Percentiles rank a stretch among this genome's conserved stretches.
Evolutionary conservation across 2,113 vertebrate species (phyloP).

Genomic region (Oxyura jamaicensis): DNA sequence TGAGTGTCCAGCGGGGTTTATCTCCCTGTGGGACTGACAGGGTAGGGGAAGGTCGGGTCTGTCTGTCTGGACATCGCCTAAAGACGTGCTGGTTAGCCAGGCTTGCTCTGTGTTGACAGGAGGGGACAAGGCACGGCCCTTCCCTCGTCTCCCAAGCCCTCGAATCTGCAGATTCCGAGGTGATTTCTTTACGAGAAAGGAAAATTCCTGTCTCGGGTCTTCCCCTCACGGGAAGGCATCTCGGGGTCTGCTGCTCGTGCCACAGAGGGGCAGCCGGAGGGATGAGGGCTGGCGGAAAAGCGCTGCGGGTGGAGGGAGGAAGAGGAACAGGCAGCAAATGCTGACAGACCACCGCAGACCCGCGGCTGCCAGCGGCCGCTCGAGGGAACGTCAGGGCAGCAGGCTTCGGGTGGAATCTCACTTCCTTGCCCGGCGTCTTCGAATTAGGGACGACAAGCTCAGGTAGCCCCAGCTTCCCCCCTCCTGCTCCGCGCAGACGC

Average conservation of each 20-base stretch:
- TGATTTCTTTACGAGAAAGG: not conserved
- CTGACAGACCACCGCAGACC: fast-evolving
- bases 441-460: not conserved
- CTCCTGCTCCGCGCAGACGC: fast-evolving
- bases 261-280: not conserved
- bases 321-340: not conserved
- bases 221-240: not conserved
- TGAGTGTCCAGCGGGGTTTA: not conserved
- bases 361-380: too few species aligned
- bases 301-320: not conserved
- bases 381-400: not conserved
- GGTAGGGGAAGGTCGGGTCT: not conserved
- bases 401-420: not conserved
- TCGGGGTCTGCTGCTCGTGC: not conserved
- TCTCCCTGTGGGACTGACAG: not conserved
- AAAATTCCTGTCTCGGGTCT: not conserved
- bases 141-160: not conserved
- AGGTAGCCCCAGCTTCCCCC: not conserved
- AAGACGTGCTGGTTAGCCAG: fast-evolving
- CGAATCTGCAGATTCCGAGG: not conserved
- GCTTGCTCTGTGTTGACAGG: not conserved
- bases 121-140: not conserved
- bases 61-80: not conserved
- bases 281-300: not conserved
- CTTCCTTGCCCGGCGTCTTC: fast-evolving